Evolutionary conservation across 2,888 invertebrate species (phyloP), one percentile per base, ranked within the genome.

Genomic region (Chalcosyrphus nemorum): DNA sequence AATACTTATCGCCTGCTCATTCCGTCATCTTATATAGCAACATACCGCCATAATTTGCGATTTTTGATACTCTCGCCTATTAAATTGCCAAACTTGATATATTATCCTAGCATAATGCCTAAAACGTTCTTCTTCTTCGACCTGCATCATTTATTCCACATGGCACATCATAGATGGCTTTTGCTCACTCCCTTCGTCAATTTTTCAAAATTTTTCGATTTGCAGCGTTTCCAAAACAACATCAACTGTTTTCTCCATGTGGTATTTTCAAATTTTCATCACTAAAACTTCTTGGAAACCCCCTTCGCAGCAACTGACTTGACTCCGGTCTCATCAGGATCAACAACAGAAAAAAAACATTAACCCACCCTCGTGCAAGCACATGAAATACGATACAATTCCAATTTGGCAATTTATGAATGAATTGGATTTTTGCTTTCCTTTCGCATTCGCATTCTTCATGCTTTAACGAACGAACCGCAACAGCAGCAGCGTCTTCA

Each of bases 321-420:
- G 1, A n/a, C 19, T 13, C 9, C 50, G 24, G 41, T 24, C 54
- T 63, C 47, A 61, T 56, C 61, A 47, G 21, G 13, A 38, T 27
- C 5, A 29, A 2, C 2, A 5, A n/a, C 21, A 35, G 5, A 19
- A 41, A 5, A 0, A 17, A 13, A 45, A 41, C 24, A 63, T 63
- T 35, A 70, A 17, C 54, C 57, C 77, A 61, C 70, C 61, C 77
- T 50, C 11, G 32, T 11, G 15, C n/a, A 3, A 43, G 4, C 27
- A 38, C 74, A 59, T 80, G 78, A 80, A 80, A 84, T 80, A 74
- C 35, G 72, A 82, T 82, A 71, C 61, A 82, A 77, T 72, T 6
- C 61, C 47, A 74, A 57, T 72, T 84, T 72, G 6, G 32, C 56
- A 84, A 70, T 65, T 74, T 84, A 80, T 78, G 78, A 80, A 84